Conservation (phyloP, 1,140 invertebrate species). For the Drosophila obscura region DNA sequence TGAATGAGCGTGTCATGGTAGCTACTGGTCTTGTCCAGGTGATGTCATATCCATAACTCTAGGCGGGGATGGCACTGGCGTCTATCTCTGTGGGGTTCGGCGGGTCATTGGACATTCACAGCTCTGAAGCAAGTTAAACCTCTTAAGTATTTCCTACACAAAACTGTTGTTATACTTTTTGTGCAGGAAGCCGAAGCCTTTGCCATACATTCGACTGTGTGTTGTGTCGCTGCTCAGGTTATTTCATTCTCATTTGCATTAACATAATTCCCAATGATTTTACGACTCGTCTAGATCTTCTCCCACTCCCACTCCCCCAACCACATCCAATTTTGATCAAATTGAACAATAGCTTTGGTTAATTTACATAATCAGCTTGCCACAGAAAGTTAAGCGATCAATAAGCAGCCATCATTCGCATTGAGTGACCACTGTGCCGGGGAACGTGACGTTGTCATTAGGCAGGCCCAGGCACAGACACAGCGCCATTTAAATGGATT, state of each 20-base stretch:
- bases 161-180: too few species aligned
- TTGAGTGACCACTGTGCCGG: constrained; percentile 29
- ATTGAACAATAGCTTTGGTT: not conserved
- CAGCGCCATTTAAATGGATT: constrained; percentile 68
- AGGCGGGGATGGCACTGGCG: constrained; percentile 18
- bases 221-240: not conserved
- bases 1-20: constrained; percentile 21
- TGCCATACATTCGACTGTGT: constrained; percentile 27
- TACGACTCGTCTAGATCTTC: constrained; percentile 23
- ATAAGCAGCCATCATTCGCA: constrained; percentile 14
- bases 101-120: constrained; percentile 7
- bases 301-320: constrained; percentile 13
- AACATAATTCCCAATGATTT: constrained; percentile 44
- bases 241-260: constrained; percentile 33
- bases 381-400: constrained; percentile 13
- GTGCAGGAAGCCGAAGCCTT: not conserved
- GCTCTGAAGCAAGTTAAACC: not conserved
- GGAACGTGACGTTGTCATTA: constrained; percentile 76
- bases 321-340: constrained; percentile 19
- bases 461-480: constrained; percentile 10
- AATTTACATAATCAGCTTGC: constrained; percentile 42
- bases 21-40: constrained; percentile 60
- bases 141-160: constrained; percentile 13
- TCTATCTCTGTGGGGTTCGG: constrained; percentile 1
- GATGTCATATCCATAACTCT: constrained; percentile 48